Evolutionary conservation across 2,113 vertebrate species (phyloP), one percentile per base, ranked within the genome.

Genomic region (Pseudonaja textilis): DNA sequence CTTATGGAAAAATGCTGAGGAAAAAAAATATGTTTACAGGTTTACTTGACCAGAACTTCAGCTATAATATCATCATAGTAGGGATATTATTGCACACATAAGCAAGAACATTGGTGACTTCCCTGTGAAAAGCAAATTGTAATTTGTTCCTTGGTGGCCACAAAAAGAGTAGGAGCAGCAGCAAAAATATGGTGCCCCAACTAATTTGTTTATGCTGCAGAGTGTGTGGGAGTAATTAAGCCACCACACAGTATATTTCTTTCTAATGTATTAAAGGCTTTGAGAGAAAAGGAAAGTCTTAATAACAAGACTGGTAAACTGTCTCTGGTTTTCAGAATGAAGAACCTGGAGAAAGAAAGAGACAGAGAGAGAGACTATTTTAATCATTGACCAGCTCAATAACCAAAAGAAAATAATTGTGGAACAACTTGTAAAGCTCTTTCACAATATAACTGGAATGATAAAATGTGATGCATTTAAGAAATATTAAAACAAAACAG

Each of bases 21-120:
- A 5, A 18, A 22, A 55, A 20, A 56, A 22, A 25, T 59, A 26
- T 59, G 57, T 59, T 59, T 59, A 3, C 0, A 4, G 7, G 5
- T 95, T 90, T 4, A 50, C 81, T 93, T 56, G 52, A 42, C 91
- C 74, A 74, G 34, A 39, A 59, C 10, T 93, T 87, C 18, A 55
- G 0, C 54, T 94, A 56, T 54, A 89, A 39, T 56, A 14, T 23
- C 55, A 25, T 81, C 90, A 6, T 91, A 91, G 87, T 7, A 59
- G 87, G 8, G 69, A 88, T 59, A 87, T 69, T 69, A 85, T 93
- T 89, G 54, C 12, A 56, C 50, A 2, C 90, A n/a, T 6, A 96
- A 34, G 26, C 85, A 93, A 90, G 59, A 57, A 39, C 52, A 54
- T 86, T 93, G 91, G 45, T n/a, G 22, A 94, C 93, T 85, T 2